Evolutionary conservation across 2,113 vertebrate species (phyloP).

Genomic region (Embiotoca jacksoni): DNA sequence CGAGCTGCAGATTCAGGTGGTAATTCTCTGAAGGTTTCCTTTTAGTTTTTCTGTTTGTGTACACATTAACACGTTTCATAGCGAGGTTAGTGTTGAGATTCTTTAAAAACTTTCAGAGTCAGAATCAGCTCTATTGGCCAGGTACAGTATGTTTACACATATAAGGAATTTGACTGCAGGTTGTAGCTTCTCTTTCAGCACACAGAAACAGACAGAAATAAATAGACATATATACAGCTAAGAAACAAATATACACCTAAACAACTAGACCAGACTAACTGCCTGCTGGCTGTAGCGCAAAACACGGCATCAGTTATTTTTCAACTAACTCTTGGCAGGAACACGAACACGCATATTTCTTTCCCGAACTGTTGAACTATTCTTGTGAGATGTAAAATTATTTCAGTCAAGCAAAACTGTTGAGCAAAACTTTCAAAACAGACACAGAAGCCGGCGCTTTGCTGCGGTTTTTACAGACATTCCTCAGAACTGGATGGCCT

Average conservation of each 20-base stretch:
- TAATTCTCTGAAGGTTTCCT: not conserved
- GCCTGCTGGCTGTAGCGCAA: not conserved
- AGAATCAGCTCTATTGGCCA: too few relatives aligned
- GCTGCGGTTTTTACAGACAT: slow-evolving; percentile 21
- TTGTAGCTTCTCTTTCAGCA: too few relatives aligned
- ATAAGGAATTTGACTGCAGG: too few relatives aligned
- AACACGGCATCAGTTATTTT: not conserved
- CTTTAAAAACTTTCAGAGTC: not conserved
- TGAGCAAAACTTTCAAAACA: slow-evolving; percentile 19
- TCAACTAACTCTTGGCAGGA: not conserved
- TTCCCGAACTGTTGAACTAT: not conserved
- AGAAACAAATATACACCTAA: too few relatives aligned
- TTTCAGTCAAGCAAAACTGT: slow-evolving; percentile 27
- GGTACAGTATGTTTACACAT: too few relatives aligned
- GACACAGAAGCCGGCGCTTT: slow-evolving; percentile 11
- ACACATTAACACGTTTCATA: not conserved
- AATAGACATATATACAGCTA: too few relatives aligned
- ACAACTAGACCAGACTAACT: not conserved
- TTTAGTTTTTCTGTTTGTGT: not conserved
- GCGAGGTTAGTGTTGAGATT: not conserved
- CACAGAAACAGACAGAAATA: too few relatives aligned
- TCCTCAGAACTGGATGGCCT: slow-evolving; percentile 28
- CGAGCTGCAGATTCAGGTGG: too few relatives aligned
- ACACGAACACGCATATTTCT: rapidly evolving
- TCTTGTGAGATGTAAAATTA: not conserved